Evolutionary conservation across 1,140 invertebrate species (phyloP).

Genomic region (Leptopilina boulardi): DNA sequence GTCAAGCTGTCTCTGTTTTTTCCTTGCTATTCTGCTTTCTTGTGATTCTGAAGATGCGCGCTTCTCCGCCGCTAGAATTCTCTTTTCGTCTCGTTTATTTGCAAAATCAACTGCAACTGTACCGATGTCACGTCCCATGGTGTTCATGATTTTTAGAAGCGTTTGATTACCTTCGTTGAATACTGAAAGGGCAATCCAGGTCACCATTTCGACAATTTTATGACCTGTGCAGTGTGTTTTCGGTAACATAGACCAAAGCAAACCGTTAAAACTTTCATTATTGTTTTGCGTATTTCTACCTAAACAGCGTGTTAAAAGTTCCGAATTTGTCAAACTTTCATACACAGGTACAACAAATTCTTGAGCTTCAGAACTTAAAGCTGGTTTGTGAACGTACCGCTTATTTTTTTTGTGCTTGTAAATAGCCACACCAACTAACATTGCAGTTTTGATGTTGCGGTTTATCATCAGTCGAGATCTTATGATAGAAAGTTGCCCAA

Average conservation of each 20-base stretch:
- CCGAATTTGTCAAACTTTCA: neutral
- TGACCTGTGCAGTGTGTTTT: neutral
- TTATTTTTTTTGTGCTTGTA: neutral
- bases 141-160: constrained; percentile 40
- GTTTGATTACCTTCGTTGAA: constrained; percentile 38
- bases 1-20: no score
- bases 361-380: neutral
- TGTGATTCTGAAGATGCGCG: neutral
- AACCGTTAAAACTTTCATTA: constrained; percentile 45
- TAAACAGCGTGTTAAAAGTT: constrained; percentile 38
- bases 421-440: constrained; percentile 52
- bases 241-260: constrained; percentile 41
- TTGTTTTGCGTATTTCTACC: constrained; percentile 43
- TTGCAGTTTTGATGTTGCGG: constrained; percentile 53
- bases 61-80: constrained; percentile 47
- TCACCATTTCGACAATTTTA: constrained; percentile 36
- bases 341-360: neutral
- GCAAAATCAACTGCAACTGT: constrained; percentile 36
- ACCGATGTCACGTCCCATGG: constrained; percentile 39
- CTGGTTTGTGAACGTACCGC: neutral
- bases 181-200: constrained; percentile 39
- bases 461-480: constrained; percentile 51
- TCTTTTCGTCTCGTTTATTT: neutral
- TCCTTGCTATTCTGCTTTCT: no score
- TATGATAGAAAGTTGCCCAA: constrained; percentile 53